Evolutionary conservation across 2,888 invertebrate species (phyloP).

Genomic region (Therioaphis trifolii): DNA sequence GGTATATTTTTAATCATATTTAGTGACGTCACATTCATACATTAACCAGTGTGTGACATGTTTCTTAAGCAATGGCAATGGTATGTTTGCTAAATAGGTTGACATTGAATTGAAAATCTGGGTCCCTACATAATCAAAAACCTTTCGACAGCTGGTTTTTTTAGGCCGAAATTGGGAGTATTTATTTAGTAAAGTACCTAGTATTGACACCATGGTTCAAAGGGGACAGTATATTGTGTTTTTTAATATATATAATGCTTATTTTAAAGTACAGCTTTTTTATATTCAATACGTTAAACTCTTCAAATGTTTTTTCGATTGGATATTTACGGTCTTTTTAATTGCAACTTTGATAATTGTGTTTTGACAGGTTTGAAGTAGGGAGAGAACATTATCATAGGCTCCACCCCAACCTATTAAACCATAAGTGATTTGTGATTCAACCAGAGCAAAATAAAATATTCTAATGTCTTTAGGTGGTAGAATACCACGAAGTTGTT

Average conservation of each 20-base stretch:
- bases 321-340: background rate
- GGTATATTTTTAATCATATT: conserved; percentile 3
- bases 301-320: background rate
- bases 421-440: no score
- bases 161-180: background rate
- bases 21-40: conserved; percentile 14
- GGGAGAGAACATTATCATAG: background rate
- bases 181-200: background rate
- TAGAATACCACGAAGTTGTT: no score
- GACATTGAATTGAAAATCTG: background rate
- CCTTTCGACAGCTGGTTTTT: conserved; percentile 9
- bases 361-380: background rate
- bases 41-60: background rate
- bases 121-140: background rate
- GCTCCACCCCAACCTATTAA: background rate
- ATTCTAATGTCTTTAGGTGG: no score
- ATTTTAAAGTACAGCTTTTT: background rate
- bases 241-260: background rate
- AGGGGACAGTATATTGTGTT: background rate
- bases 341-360: background rate
- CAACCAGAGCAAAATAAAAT: no score
- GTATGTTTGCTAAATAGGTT: background rate
- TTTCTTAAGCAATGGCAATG: background rate
- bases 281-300: no score
- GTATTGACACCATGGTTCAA: background rate